Conservation (phyloP, 2,797 vertebrate genomes). For the Pseudochaenichthys georgianus region DNA sequence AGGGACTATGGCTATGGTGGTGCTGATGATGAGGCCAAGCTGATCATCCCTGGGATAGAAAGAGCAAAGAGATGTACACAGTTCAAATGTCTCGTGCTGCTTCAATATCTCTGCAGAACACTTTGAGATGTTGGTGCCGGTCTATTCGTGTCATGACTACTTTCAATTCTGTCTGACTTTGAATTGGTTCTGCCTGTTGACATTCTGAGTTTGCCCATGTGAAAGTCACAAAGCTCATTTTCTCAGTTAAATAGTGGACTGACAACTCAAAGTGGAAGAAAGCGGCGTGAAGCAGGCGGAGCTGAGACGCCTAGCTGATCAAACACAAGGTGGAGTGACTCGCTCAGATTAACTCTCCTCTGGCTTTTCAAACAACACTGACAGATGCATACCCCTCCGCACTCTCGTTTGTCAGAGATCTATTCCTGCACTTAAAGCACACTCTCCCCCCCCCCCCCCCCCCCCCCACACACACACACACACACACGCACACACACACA, state of each 20-base stretch:
- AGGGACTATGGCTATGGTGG: constrained; percentile 30
- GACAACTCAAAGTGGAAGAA: constrained; percentile 25
- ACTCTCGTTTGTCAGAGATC: constrained; percentile 77
- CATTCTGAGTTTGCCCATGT: constrained; percentile 13
- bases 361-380: constrained; percentile 77
- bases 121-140: neutral
- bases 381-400: constrained; percentile 77
- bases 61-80: constrained; percentile 27
- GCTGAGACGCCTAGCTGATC: constrained; percentile 59
- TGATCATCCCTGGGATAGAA: constrained; percentile 47
- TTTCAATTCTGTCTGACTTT: constrained; percentile 21
- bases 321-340: constrained; percentile 77
- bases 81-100: constrained; percentile 1
- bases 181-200: constrained; percentile 6
- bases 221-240: constrained; percentile 26
- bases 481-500: neutral
- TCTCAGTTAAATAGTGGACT: constrained; percentile 7
- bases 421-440: constrained; percentile 81
- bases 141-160: neutral
- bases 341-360: constrained; percentile 76
- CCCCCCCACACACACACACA: too few species aligned
- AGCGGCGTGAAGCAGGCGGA: constrained; percentile 18
- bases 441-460: constrained; percentile 12
- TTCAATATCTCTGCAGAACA: neutral
- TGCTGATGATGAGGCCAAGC: constrained; percentile 47